A percentile compares a stretch with the other conserved stretches of the same genome.
phyloP scores from a whole-genome alignment of 2,113 vertebrate genomes.

The Myiozetetes cayanensis region DNA sequence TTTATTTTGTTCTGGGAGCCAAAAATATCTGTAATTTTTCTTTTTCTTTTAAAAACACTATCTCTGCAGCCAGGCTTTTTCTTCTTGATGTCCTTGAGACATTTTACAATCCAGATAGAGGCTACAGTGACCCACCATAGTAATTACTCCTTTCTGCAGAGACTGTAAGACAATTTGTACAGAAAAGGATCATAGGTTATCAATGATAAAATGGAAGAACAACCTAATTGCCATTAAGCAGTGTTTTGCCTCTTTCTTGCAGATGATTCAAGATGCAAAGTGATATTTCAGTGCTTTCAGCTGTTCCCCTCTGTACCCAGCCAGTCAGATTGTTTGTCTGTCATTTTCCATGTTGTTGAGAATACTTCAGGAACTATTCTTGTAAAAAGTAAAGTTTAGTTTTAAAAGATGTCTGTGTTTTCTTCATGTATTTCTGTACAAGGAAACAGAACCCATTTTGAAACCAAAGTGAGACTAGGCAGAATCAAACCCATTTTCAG shows the following conservation, averaged over 20 bases:
- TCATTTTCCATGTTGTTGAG: background rate
- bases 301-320: background rate
- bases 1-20: background rate
- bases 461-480: background rate
- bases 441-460: background rate
- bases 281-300: background rate
- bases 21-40: background rate
- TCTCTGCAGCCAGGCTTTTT: background rate
- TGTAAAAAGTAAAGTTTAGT: background rate
- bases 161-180: background rate
- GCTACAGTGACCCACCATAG: background rate
- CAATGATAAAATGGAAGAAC: background rate
- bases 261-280: background rate
- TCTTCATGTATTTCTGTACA: background rate
- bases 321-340: background rate
- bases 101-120: background rate
- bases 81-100: background rate
- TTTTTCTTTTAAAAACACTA: background rate
- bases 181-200: background rate
- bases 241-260: background rate
- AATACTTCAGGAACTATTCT: background rate
- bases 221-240: background rate
- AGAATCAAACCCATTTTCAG: background rate
- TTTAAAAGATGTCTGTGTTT: background rate
- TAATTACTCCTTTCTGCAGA: constrained; percentile 11